Evolutionary conservation across 2,113 vertebrate genomes (phyloP), one percentile per base, ranked within the genome.

Genomic region (Hystrix brachyura): DNA sequence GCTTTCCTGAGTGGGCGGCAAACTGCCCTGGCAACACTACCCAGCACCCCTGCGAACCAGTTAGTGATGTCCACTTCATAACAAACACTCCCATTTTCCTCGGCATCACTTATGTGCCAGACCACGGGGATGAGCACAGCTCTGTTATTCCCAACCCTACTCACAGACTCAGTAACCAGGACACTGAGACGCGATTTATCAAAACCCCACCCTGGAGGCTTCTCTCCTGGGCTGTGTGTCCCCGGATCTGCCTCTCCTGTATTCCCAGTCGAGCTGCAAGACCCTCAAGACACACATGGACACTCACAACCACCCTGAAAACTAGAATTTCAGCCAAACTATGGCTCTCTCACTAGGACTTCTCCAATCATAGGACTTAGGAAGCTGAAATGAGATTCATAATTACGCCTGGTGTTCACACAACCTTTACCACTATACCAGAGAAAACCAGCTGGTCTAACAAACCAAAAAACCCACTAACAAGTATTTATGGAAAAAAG

Each of bases 311-410:
- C 87, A 43, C 55, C 34, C 43, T 4, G 3, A 78, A 78, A 43
- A 64, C 51, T 32, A 18, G 59, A 88, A 88, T 60, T 82, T 43
- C 43, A 55, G 64, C 34, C 65, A 55, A 51, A 29, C n/a, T 18
- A 4, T 8, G 5, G 12, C 60, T 94, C 46, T 81, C 84, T 85
- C 60, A 14, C 59, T 76, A 88, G 76, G 46, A 85, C 67, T 94
- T 76, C 55, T 78, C 25, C 65, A 43, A 96, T 91, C 57, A 60
- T 5, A 74, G 71, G 53, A 67, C 67, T 94, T 38, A 91, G 81
- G 76, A 90, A 87, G 46, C 32, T 6, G 43, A 92, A 91, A 88
- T 59, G 74, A 92, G 72, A 87, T 15, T 59, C 60, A 59, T 43
- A 38, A 29, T 55, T 55, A 62, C 38, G 95, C 48, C 65, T 72